phyloP scores from a whole-genome alignment of 1,140 invertebrate species.

The Drosophila bipectinata region DNA sequence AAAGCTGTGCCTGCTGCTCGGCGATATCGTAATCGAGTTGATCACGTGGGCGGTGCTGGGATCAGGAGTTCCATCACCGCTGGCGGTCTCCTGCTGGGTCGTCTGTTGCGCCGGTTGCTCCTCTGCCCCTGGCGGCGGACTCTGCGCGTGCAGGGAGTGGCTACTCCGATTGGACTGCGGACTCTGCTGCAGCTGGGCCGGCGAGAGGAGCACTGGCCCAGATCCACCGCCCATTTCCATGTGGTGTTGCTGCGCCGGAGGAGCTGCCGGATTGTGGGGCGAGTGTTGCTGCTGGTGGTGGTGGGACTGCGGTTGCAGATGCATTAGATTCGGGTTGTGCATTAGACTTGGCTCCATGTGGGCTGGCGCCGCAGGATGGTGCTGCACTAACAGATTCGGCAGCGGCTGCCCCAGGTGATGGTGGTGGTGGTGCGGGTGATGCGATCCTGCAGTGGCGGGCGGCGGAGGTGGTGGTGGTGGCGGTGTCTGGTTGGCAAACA shows the following conservation, averaged over 20 bases:
- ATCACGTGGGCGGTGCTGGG: slow-evolving; percentile 70
- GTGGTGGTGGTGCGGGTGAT: slow-evolving; percentile 64
- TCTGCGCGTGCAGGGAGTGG: slow-evolving; percentile 67
- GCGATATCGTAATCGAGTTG: slow-evolving; percentile 81
- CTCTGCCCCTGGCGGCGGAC: slow-evolving; percentile 46
- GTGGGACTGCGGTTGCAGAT: slow-evolving; percentile 56
- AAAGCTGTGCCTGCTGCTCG: slow-evolving; percentile 72
- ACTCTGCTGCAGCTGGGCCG: slow-evolving; percentile 66
- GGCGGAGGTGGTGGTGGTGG: slow-evolving; percentile 40
- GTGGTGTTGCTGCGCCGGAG: slow-evolving; percentile 57
- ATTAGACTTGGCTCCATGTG: slow-evolving; percentile 69
- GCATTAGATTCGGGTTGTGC: slow-evolving; percentile 79
- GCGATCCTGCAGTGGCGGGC: slow-evolving; percentile 13
- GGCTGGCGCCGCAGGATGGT: slow-evolving; percentile 43
- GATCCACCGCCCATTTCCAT: slow-evolving; percentile 49
- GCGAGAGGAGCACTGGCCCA: slow-evolving; percentile 51
- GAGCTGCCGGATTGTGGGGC: slow-evolving; percentile 41
- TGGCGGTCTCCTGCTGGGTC: slow-evolving; percentile 49
- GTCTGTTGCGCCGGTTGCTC: slow-evolving; percentile 36
- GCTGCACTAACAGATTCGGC: slow-evolving; percentile 74
- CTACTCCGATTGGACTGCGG: slow-evolving; percentile 69
- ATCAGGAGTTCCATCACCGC: slow-evolving; percentile 46
- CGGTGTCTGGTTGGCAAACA: slow-evolving; percentile 54
- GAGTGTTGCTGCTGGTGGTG: slow-evolving; percentile 57
- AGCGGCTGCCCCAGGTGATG: slow-evolving; percentile 60